A percentile compares a stretch with the other conserved stretches of the same genome.
These are phyloP conservation scores for Sitta carolinensis DNA, from an alignment of 2,797 vertebrate species.

Conservation along the genomic window DNA sequence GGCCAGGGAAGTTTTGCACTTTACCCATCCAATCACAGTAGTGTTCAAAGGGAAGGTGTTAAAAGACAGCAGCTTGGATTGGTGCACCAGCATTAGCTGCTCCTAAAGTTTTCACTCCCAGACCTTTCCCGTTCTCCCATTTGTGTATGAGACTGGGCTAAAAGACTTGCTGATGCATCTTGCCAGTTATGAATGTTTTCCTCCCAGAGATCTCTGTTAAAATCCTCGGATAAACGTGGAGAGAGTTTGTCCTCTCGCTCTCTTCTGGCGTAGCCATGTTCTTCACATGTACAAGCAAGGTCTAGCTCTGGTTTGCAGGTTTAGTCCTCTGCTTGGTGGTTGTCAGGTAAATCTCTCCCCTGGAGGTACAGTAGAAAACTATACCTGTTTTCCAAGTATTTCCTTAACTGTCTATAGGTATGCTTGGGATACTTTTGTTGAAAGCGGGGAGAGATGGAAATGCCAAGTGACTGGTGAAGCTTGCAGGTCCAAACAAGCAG, in stretches of 20 bases:
- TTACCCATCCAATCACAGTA: background rate
- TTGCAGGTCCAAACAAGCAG: slow-evolving; percentile 60
- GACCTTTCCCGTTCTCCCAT: background rate
- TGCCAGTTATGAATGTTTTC: slow-evolving; percentile 1
- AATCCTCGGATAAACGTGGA: background rate
- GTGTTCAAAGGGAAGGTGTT: background rate
- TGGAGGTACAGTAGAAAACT: background rate
- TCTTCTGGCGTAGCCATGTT: background rate
- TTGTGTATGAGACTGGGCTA: background rate
- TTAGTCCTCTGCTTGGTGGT: background rate
- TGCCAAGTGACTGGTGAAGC: slow-evolving; percentile 18
- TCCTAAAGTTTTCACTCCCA: background rate
- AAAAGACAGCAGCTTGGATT: background rate
- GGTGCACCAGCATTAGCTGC: background rate
- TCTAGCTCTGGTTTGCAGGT: background rate
- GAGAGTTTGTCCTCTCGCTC: background rate
- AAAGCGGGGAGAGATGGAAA: background rate
- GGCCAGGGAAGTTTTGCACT: background rate
- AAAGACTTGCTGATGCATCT: background rate
- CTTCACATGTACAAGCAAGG: background rate
- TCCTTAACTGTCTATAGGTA: background rate
- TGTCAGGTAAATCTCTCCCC: background rate
- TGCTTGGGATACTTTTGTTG: slow-evolving; percentile 10
- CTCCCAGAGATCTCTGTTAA: background rate
- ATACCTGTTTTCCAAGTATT: slow-evolving; percentile 6